A percentile compares a stretch with the other conserved stretches of the same genome.
Conservation (phyloP, 2,797 vertebrate genomes). For the Coendou prehensilis region DNA sequence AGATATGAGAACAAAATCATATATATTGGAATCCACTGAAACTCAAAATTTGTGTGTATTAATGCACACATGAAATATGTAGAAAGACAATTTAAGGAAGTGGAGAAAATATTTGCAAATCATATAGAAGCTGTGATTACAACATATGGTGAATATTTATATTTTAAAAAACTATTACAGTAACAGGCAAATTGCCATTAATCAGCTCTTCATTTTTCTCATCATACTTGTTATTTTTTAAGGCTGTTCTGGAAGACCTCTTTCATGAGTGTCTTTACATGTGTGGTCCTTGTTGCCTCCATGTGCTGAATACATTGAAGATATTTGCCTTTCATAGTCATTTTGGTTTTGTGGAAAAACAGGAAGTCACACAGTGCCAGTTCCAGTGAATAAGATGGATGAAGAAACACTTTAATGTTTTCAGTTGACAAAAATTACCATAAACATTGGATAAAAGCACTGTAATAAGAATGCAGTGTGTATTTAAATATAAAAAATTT, state of each 20-base stretch:
- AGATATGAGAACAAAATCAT: neutral
- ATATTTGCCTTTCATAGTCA: too few species aligned
- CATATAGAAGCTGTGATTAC: neutral
- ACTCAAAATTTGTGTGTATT: neutral
- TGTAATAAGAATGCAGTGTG: too few species aligned
- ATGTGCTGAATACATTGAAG: too few species aligned
- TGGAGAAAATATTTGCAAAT: neutral
- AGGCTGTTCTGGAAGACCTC: neutral
- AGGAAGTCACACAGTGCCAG: too few species aligned
- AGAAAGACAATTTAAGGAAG: neutral
- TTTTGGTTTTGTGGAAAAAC: too few species aligned
- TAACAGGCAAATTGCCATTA: neutral
- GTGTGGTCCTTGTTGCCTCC: neutral
- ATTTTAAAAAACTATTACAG: neutral
- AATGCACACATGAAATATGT: neutral
- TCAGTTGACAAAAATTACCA: too few species aligned
- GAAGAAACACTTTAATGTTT: too few species aligned
- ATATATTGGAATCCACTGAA: neutral
- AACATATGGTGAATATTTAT: neutral
- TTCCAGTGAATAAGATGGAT: too few species aligned
- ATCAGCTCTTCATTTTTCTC: neutral
- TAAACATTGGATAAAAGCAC: too few species aligned
- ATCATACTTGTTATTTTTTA: neutral
- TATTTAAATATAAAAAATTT: too few species aligned
- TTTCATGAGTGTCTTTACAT: neutral